These are phyloP conservation scores for Montipora capitata DNA, from an alignment of 92 coral and sea anemone species.

Conservation along the genomic window DNA sequence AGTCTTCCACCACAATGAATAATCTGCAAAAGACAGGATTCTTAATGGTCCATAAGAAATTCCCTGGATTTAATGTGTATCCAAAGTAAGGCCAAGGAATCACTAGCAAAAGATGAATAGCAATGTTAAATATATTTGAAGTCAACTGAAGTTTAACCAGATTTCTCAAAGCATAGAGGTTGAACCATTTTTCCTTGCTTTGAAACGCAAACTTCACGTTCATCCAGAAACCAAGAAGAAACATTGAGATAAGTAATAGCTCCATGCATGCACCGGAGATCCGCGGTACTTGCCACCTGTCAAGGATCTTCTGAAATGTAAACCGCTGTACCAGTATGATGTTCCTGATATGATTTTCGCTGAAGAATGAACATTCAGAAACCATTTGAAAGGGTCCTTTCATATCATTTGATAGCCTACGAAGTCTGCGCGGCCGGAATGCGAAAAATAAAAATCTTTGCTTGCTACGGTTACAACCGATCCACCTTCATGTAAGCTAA, in stretches of 20 bases:
- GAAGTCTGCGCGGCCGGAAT: no score
- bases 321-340: no score
- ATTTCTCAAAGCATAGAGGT: conserved; percentile 1
- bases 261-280: conserved; percentile 7
- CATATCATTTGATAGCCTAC: no score
- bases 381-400: no score
- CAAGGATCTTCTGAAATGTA: no score
- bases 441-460: no score
- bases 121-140: conserved; percentile 3
- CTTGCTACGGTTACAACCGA: no score
- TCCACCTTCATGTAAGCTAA: no score
- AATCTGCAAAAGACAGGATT: conserved; percentile 26
- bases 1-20: conserved; percentile 9
- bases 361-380: no score
- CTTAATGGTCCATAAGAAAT: conserved; percentile 21
- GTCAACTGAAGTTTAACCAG: conserved; percentile 27
- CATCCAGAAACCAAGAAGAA: conserved; percentile 18
- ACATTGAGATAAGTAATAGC: not conserved
- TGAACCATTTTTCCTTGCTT: conserved; percentile 16
- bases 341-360: no score
- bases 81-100: conserved; percentile 49
- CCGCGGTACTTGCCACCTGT: not conserved
- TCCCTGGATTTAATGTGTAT: conserved; percentile 16
- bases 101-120: conserved; percentile 10
- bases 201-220: conserved; percentile 9